These are phyloP conservation scores for Drosophila mulleri DNA, from an alignment of 2,888 invertebrate species.

Conservation along the genomic window DNA sequence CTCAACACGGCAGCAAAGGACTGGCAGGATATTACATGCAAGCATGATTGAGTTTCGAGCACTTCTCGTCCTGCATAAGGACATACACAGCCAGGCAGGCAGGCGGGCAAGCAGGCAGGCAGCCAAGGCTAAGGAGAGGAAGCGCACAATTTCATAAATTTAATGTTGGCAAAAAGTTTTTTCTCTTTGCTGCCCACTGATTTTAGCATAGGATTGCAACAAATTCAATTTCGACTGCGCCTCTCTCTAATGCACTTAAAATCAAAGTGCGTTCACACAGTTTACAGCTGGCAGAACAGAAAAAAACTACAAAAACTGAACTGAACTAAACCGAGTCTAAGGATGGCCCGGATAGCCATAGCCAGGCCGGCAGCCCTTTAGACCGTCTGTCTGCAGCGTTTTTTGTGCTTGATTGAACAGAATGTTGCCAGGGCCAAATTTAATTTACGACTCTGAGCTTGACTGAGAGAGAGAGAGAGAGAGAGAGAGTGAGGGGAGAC, in stretches of 20 bases:
- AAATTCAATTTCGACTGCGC: conserved; percentile 80
- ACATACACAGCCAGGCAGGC: neutral
- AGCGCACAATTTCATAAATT: conserved; percentile 79
- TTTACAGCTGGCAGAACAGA: conserved; percentile 41
- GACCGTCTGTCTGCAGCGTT: conserved; percentile 55
- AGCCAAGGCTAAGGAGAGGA: conserved; percentile 53
- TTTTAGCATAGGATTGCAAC: conserved; percentile 80
- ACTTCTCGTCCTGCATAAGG: conserved; percentile 37
- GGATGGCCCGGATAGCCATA: conserved; percentile 52
- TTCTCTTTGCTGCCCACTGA: conserved; percentile 47
- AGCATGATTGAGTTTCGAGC: conserved; percentile 79
- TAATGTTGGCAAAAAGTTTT: conserved; percentile 62
- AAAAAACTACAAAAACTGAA: conserved; percentile 21
- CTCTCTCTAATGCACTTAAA: conserved; percentile 84
- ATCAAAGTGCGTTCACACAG: conserved; percentile 81
- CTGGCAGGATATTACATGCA: conserved; percentile 77
- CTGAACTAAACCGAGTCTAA: conserved; percentile 35
- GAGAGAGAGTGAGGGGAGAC: neutral
- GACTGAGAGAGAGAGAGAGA: conserved; percentile 8
- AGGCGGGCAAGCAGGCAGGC: neutral
- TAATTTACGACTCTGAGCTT: conserved; percentile 70
- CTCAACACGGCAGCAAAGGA: conserved; percentile 58
- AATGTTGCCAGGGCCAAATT: conserved; percentile 78
- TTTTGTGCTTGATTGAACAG: conserved; percentile 81
- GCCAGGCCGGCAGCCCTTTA: conserved; percentile 26